Base-by-base conservation (phyloP, 1,140 invertebrate genomes). In the Sitodiplosis mosellana region DNA sequence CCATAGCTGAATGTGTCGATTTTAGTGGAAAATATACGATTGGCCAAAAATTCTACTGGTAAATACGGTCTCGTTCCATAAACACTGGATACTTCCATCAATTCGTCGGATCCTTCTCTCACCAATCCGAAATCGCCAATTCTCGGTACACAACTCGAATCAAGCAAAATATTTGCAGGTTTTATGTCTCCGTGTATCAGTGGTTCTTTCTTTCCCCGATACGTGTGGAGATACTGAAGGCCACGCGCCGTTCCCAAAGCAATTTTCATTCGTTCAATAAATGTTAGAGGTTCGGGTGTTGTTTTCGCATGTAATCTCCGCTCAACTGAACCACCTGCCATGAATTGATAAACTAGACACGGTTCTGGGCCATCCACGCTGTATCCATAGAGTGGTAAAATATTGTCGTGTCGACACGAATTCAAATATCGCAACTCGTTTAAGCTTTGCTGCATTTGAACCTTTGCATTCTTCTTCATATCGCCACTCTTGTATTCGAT, bases 171-270 rank as follows among this genome's bases (percentile, higher is more conserved):
- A 64, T 97, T 97, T 0, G 87, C 90, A 53, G 87, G 87, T 65
- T 94, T 94, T 27, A 97, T 92, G 59, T 97, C 92, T 1, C 90
- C 90, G 61, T 97, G 92, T 49, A 96, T 87, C 1, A 94, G 69
- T 0, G 90, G 86, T 46, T 79, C n/a, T n/a, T n/a, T n/a, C n/a
- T 81, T 7, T 77, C 71, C 2, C 73, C 70, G 52, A 83, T 27
- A 58, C 1, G 80, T 87, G 61, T 97, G 93, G 1, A 97, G 67
- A 64, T 81, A 96, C 62, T 88, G 83, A 0, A 98, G 73, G 12
- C 91, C 93, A 59, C 84, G 71, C 19, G 89, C 86, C 33, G 83
- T 80, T 45, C 90, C 92, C 49, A 76, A 74, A 8, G 84, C 79
- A 54, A 98, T 88, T 52, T 75, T 75, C 42, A 83, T 72, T 27